A percentile compares a stretch with the other conserved stretches of the same genome.
These are phyloP conservation scores for Magallana angulata DNA, from an alignment of 1,140 invertebrate species.

Conservation along the genomic window DNA sequence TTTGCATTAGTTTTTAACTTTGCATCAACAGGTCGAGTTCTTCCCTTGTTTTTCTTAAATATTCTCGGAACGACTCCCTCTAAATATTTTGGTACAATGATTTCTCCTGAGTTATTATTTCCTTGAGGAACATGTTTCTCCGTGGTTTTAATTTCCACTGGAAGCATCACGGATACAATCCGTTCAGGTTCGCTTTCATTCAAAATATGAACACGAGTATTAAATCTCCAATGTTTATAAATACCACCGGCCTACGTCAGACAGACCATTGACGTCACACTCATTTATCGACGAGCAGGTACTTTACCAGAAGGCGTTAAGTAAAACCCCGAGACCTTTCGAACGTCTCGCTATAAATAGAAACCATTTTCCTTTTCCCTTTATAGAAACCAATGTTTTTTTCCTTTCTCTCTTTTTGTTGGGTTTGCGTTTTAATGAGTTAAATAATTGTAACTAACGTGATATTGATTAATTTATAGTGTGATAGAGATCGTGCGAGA, in stretches of 20 bases:
- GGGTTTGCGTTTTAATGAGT: no score
- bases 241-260: conserved; percentile 16
- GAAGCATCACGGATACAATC: conserved; percentile 9
- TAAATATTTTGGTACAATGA: conserved; percentile 7
- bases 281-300: conserved; percentile 13
- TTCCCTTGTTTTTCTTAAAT: conserved; percentile 17
- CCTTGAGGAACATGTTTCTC: neutral
- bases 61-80: neutral
- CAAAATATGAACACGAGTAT: conserved; percentile 3
- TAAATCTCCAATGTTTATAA: conserved; percentile 13
- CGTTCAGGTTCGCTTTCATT: neutral
- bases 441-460: no score
- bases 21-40: neutral
- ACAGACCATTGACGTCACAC: conserved; percentile 5
- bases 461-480: neutral
- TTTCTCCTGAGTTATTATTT: neutral
- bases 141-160: neutral
- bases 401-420: neutral
- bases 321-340: conserved; percentile 3
- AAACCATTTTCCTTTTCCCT: neutral
- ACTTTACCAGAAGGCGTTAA: neutral
- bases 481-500: neutral
- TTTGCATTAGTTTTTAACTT: neutral
- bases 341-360: conserved; percentile 6
- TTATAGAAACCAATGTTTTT: neutral